These are phyloP conservation scores for Lontra canadensis DNA, from an alignment of 2,113 vertebrate genomes.

Conservation along the genomic window DNA sequence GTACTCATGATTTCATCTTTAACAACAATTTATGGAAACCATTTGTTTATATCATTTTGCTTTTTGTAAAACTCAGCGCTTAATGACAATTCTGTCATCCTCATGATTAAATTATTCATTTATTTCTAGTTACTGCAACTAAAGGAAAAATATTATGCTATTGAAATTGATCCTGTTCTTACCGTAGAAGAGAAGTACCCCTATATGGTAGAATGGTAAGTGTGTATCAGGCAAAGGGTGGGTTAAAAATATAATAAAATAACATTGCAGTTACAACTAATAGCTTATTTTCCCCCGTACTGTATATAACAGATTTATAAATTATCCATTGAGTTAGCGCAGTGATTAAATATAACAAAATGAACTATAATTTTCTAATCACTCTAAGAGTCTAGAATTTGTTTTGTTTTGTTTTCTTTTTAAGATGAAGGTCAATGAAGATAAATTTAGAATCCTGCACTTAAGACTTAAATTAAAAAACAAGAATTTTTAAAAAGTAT, in stretches of 20 bases:
- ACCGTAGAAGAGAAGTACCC: constrained; percentile 96
- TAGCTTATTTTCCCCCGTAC: not conserved
- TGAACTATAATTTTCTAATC: not conserved
- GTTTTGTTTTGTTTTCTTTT: not conserved
- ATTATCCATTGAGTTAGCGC: not conserved
- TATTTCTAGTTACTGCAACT: constrained; percentile 90
- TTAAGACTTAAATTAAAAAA: constrained; percentile 19
- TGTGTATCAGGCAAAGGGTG: not conserved
- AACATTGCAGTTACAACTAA: not conserved
- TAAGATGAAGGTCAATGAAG: not conserved
- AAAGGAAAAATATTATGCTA: constrained; percentile 96
- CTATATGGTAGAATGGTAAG: constrained; percentile 98
- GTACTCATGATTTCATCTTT: not conserved
- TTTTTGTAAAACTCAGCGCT: not conserved
- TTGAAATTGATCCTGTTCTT: constrained; percentile 95
- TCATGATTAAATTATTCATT: not conserved
- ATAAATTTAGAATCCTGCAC: not conserved
- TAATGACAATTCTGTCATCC: not conserved
- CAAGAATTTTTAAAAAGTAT: not conserved
- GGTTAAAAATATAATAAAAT: not conserved
- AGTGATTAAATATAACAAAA: not conserved
- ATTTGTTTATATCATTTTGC: not conserved
- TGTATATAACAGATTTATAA: not conserved
- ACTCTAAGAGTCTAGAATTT: not conserved
- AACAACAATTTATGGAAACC: not conserved